Conservation (phyloP, 2,113 vertebrate species). For the Crotophaga sulcirostris region DNA sequence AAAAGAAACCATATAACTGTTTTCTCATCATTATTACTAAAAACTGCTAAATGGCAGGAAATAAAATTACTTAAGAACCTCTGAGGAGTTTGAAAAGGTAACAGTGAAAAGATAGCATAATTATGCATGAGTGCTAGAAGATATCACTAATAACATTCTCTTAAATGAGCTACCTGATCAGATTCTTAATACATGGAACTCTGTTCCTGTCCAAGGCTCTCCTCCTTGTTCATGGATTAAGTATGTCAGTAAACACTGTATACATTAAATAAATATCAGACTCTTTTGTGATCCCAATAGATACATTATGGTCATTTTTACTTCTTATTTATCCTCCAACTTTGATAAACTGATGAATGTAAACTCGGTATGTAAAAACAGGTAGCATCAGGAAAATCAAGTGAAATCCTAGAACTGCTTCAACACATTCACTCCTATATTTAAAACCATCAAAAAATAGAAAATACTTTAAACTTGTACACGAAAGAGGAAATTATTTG, state of each 20-base stretch:
- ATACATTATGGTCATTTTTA: conserved; percentile 32
- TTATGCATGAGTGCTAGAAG: conserved; percentile 14
- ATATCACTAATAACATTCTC: neutral
- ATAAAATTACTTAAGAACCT: conserved; percentile 21
- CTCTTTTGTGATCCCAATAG: conserved; percentile 24
- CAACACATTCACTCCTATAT: neutral
- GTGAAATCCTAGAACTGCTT: neutral
- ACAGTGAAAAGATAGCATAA: conserved; percentile 24
- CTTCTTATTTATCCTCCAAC: neutral
- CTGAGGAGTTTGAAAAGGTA: neutral
- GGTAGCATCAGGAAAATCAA: neutral
- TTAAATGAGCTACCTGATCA: neutral
- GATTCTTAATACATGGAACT: neutral
- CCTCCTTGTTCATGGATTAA: neutral
- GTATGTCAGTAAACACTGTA: conserved; percentile 25
- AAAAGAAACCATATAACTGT: conserved; percentile 10
- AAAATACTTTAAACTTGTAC: neutral
- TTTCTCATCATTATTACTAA: conserved; percentile 26
- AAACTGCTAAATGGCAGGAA: conserved; percentile 33
- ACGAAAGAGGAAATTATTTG: neutral
- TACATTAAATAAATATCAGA: conserved; percentile 46
- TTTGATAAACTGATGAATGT: neutral
- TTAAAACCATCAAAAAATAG: neutral
- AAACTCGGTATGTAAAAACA: neutral
- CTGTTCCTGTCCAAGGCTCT: neutral